Base-by-base conservation (phyloP, 2,113 vertebrate species). In the Crotalus tigris region DNA sequence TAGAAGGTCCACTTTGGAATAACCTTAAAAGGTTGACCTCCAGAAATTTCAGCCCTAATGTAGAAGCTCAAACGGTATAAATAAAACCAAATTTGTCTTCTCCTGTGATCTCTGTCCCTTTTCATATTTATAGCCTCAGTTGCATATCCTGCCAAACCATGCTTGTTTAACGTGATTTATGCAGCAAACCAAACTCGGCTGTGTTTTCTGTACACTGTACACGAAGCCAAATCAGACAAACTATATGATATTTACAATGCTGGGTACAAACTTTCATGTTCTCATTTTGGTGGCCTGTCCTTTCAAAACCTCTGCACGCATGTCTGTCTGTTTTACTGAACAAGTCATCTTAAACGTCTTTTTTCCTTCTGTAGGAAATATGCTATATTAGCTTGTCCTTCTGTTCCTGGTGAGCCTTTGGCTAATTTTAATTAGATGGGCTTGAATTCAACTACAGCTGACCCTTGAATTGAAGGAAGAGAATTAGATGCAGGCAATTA, bases 341-440 rank as follows among this genome's bases (percentile, higher is more conserved):
- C 58, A 39, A n/a, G n/a, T 29, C 9, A 3, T 51, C 29, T 61
- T 87, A 58, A 51, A 53, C 29, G 57, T 57, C 51, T 39, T 23
- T 92, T 44, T 89, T 81, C 9, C 33, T 55, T n/a, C 24, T 23
- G 13, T 12, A 26, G 51, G 19, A 55, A 55, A 75, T 69, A 17
- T 6, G 51, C 7, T 7, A 4, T 51, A n/a, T 92, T 64, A 75
- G 58, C 91, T 55, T 29, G 49, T 75, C 86, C 11, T 54, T 21
- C 86, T 54, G 23, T 44, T 10, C 23, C 26, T 1, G 10, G n/a
- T 81, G 15, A 57, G 53, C 87, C 87, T 92, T 51, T 29, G 4
- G 92, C 64, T 57, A 33, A 85, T 89, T 92, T 92, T 92, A 92
- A 92, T 92, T 58, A 92, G 87, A 58, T 58, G 26, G 57, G 57